Percentiles rank a stretch among this genome's conserved stretches.
Evolutionary conservation across 2,888 invertebrate species (phyloP).

Genomic region (Brenthis daphne): DNA sequence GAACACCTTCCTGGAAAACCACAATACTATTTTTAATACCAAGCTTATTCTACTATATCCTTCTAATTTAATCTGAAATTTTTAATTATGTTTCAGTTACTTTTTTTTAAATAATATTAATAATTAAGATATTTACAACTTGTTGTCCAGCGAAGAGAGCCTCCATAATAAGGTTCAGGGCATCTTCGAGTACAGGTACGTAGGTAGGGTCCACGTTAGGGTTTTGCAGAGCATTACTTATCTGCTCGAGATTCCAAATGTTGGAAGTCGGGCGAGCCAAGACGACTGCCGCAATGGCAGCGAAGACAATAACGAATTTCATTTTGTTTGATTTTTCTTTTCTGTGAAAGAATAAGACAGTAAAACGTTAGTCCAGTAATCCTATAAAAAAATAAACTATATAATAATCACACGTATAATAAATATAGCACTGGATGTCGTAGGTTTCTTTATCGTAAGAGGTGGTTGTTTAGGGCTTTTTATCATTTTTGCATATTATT

Average conservation of each 20-base stretch:
- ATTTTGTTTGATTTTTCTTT: constrained; percentile 45
- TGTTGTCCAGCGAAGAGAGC: constrained; percentile 49
- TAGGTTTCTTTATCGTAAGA: too few relatives aligned
- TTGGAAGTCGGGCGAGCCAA: constrained; percentile 20
- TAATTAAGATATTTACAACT: constrained; percentile 47
- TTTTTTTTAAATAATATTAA: not conserved
- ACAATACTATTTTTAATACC: not conserved
- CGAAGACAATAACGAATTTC: constrained; percentile 66
- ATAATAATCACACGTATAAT: not conserved
- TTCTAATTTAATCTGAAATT: not conserved
- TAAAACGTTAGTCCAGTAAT: not conserved
- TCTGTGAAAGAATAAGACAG: constrained; percentile 17
- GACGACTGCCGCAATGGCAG: constrained; percentile 53
- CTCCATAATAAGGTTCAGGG: constrained; percentile 54
- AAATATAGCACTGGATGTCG: too few relatives aligned
- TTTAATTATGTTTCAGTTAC: not conserved
- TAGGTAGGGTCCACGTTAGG: constrained; percentile 52
- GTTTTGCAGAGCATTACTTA: constrained; percentile 49
- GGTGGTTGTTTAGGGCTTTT: too few relatives aligned
- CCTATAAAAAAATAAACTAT: not conserved
- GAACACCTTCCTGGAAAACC: constrained; percentile 45
- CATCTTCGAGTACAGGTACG: constrained; percentile 54
- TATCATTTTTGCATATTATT: too few relatives aligned
- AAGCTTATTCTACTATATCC: too few relatives aligned
- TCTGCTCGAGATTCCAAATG: constrained; percentile 26